These are phyloP conservation scores for Piprites chloris DNA, from an alignment of 2,113 vertebrate species.

Conservation along the genomic window DNA sequence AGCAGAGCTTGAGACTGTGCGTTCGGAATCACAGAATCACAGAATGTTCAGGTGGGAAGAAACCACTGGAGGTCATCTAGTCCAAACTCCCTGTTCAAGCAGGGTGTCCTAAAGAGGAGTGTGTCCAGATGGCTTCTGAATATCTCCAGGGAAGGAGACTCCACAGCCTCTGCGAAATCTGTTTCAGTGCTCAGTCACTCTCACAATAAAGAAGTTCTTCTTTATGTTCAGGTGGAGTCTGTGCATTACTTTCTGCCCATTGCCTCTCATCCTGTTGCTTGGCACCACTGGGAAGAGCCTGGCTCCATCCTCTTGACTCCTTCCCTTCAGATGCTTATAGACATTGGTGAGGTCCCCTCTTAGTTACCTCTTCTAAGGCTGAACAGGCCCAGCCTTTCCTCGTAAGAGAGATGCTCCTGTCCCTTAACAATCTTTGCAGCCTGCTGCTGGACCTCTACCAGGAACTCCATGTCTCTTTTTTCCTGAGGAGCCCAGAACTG, in stretches of 20 bases:
- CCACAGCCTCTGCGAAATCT: neutral
- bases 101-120: neutral
- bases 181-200: neutral
- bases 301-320: neutral
- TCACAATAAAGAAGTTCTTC: neutral
- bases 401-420: neutral
- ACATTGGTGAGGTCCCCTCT: neutral
- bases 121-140: neutral
- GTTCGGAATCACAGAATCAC: neutral
- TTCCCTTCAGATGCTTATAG: neutral
- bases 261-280: neutral
- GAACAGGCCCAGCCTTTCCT: neutral
- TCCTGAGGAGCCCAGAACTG: neutral
- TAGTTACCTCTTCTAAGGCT: neutral
- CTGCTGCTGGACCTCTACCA: too few species aligned
- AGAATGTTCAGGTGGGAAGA: neutral
- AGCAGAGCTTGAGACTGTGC: neutral
- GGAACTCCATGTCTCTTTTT: too few species aligned
- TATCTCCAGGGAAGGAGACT: neutral
- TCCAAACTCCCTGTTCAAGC: neutral
- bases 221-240: neutral
- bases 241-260: accelerated
- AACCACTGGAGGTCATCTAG: neutral
- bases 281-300: accelerated
- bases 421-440: accelerated